These are phyloP conservation scores for Hymenochirus boettgeri DNA, from an alignment of 2,113 vertebrate genomes.

Conservation along the genomic window DNA sequence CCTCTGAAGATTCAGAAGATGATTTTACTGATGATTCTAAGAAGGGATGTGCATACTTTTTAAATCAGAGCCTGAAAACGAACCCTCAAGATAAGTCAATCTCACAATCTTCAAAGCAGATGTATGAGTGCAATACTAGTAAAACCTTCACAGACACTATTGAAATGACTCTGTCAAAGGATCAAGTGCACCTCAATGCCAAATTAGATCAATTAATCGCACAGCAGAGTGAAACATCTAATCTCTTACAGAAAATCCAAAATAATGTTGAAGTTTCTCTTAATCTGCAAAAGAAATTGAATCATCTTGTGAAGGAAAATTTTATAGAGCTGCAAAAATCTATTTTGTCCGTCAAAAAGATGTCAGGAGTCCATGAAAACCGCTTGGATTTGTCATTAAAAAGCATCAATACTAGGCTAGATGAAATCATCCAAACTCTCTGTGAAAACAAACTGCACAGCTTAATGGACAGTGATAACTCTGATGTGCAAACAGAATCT, in stretches of 20 bases:
- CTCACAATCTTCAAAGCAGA: neutral
- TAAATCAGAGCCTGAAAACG: neutral
- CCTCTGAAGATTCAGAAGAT: neutral
- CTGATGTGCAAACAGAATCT: no score
- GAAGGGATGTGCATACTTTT: neutral
- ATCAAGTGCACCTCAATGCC: no score
- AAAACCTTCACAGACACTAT: neutral
- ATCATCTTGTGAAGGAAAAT: constrained; percentile 3
- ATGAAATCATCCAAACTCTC: constrained; percentile 7
- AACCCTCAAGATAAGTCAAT: neutral
- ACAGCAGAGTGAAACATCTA: neutral
- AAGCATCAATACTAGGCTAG: neutral
- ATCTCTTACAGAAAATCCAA: neutral
- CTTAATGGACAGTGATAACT: neutral
- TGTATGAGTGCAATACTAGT: neutral
- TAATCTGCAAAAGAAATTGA: constrained; percentile 6
- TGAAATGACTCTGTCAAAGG: no score
- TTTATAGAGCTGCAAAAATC: constrained; percentile 10
- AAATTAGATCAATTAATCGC: neutral
- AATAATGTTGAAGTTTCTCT: neutral
- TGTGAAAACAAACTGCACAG: neutral
- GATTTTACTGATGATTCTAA: neutral
- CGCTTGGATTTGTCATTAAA: neutral
- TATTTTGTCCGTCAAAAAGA: neutral
- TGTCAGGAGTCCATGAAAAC: neutral